Conservation (phyloP, 2,113 vertebrate genomes). For the Rafetus swinhoei region DNA sequence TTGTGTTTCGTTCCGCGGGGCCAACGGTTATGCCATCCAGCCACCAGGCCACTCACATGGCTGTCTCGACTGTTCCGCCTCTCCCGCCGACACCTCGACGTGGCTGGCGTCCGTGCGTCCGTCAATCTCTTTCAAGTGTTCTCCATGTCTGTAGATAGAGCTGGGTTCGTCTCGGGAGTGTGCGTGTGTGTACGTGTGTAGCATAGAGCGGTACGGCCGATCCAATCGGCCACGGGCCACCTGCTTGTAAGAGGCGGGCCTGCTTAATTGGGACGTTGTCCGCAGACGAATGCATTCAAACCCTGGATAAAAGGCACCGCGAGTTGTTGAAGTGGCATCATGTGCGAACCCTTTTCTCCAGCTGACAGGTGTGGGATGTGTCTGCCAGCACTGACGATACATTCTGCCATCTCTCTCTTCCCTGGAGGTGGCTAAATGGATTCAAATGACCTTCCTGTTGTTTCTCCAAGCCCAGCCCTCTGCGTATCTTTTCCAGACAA, state of each 20-base stretch:
- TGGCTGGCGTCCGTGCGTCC: too few relatives aligned
- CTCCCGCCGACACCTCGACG: too few relatives aligned
- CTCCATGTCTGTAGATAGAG: background rate
- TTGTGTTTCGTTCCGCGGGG: slow-evolving; percentile 31
- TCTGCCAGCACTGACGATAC: background rate
- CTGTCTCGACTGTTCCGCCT: background rate
- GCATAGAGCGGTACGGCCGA: background rate
- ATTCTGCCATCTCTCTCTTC: background rate
- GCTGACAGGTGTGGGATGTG: background rate
- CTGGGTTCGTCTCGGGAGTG: background rate
- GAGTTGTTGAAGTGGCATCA: background rate
- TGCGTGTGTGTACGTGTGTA: background rate
- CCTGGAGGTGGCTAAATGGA: background rate
- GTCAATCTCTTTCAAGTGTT: background rate
- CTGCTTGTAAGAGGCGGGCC: background rate
- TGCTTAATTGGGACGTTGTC: background rate
- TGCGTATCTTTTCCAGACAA: too few relatives aligned
- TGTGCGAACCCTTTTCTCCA: background rate
- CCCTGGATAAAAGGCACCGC: background rate
- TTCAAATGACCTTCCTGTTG: background rate
- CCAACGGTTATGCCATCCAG: background rate
- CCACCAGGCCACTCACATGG: background rate
- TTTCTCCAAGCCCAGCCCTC: background rate
- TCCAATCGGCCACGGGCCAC: background rate
- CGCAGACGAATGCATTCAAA: background rate